Evolutionary conservation across 2,113 vertebrate genomes (phyloP), one percentile per base, ranked within the genome.

Genomic region (Kobus ellipsiprymnus): DNA sequence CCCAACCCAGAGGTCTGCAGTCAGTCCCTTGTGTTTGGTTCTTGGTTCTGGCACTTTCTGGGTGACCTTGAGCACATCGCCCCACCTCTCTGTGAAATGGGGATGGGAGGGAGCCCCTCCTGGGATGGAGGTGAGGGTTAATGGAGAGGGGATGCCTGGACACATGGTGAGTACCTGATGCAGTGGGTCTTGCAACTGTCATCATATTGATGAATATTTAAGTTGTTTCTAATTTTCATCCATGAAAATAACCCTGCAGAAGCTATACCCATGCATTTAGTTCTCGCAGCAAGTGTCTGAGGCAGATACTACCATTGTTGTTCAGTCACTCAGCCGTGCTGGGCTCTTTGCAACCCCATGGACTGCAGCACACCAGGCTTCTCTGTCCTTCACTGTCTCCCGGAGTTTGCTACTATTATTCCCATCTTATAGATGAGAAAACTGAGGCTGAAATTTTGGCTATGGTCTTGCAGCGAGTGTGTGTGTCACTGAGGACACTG

Each of bases 121-220:
- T 14, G 2, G 57, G 21, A 23, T 7, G 1, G 19, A 9, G 25
- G 60, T 8, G 30, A 14, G 57, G 85, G 25, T 13, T 27, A 27
- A 23, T 54, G 7, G n/a, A 64, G 30, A 54, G 50, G 27, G 54
- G 23, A 10, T 25, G 2, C 4, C 29, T 5, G 30, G 86, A 67
- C 8, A 1, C 14, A 0, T 16, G 46, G 3, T 3, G 55, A n/a
- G 57, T 62, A 5, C 33, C 25, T 54, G 64, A 30, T 5, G 5
- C 2, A 13, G 21, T 3, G 3, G 60, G 27, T 59, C 57, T 19
- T 33, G 6, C 21, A 25, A 5, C 48, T 9, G 50, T 78, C 7
- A 1, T 21, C 23, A 60, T 30, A 10, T 2, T 9, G 48, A 19
- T 16, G 46, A 67, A 33, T 7, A 8, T 14, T 44, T 23, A 13